Conservation (phyloP, 2,888 invertebrate species). For the Hirtodrosophila cameraria region DNA sequence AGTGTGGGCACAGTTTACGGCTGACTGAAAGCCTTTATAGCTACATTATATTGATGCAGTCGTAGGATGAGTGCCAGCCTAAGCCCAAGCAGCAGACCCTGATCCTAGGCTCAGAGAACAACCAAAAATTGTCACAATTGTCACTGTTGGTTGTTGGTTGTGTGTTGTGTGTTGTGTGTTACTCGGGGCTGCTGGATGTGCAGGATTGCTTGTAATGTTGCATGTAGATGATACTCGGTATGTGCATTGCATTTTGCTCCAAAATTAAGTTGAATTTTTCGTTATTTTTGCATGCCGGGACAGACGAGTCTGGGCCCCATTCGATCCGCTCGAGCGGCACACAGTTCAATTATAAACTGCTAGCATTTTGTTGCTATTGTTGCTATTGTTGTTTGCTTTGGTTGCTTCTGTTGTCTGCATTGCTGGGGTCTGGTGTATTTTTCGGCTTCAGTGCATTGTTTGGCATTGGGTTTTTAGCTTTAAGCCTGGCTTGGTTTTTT, state of each 20-base stretch:
- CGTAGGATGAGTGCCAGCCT: conserved; percentile 16
- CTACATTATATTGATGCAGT: conserved; percentile 71
- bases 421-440: conserved; percentile 37
- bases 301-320: conserved; percentile 31
- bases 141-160: conserved; percentile 23
- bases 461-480: conserved; percentile 22
- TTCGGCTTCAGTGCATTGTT: conserved; percentile 43
- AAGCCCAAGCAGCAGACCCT: conserved; percentile 1
- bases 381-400: conserved; percentile 31
- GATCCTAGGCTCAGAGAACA: conserved; percentile 25
- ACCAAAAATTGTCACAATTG: conserved; percentile 64
- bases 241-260: conserved; percentile 49
- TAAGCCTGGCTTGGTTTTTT: conserved; percentile 17
- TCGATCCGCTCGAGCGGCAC: conserved; percentile 67
- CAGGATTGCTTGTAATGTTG: conserved; percentile 9
- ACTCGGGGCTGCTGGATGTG: conserved; percentile 22
- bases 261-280: conserved; percentile 73
- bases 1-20: conserved; percentile 47
- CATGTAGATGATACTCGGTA: conserved; percentile 28
- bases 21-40: conserved; percentile 52
- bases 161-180: too few relatives aligned
- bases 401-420: conserved; percentile 25
- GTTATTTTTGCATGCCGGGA: conserved; percentile 51
- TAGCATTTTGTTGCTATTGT: conserved; percentile 16
- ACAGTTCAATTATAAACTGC: conserved; percentile 76